These are phyloP conservation scores for Lathamus discolor DNA, from an alignment of 2,113 vertebrate species.

Conservation along the genomic window DNA sequence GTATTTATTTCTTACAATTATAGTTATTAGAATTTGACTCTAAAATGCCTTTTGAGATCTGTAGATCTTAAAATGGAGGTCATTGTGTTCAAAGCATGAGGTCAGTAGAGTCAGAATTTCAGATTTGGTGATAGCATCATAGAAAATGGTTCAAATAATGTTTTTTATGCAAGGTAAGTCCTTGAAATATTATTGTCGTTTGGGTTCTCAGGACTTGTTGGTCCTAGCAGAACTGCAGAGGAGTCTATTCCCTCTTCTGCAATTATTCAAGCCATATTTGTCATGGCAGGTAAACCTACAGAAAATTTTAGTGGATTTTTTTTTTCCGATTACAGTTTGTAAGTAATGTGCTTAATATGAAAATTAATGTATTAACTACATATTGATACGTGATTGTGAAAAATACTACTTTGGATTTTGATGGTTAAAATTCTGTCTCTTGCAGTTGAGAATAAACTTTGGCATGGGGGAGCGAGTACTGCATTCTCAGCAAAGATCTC, in stretches of 20 bases:
- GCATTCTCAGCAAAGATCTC: slow-evolving; percentile 76
- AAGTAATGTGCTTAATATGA: not conserved
- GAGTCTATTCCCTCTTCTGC: not conserved
- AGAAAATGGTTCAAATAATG: not conserved
- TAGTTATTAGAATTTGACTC: not conserved
- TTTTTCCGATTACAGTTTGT: not conserved
- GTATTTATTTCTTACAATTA: not conserved
- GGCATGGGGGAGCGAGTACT: slow-evolving; percentile 77
- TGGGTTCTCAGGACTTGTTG: not conserved
- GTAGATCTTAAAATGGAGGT: not conserved
- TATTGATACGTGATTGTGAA: not conserved
- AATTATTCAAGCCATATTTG: not conserved
- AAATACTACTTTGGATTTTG: not conserved
- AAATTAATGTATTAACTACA: not conserved
- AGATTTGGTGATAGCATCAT: not conserved
- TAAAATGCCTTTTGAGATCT: not conserved
- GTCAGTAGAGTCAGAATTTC: not conserved
- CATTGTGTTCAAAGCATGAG: not conserved
- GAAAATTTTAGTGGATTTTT: not conserved
- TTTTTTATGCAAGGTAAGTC: not conserved
- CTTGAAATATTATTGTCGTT: not conserved
- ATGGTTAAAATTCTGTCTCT: slow-evolving; percentile 19
- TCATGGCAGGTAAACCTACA: not conserved
- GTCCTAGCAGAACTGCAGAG: not conserved
- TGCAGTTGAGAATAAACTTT: slow-evolving; percentile 83